Percentiles rank a stretch among this genome's conserved stretches.
phyloP scores from a whole-genome alignment of 2,888 invertebrate species.

The Caenorhabditis afra region DNA sequence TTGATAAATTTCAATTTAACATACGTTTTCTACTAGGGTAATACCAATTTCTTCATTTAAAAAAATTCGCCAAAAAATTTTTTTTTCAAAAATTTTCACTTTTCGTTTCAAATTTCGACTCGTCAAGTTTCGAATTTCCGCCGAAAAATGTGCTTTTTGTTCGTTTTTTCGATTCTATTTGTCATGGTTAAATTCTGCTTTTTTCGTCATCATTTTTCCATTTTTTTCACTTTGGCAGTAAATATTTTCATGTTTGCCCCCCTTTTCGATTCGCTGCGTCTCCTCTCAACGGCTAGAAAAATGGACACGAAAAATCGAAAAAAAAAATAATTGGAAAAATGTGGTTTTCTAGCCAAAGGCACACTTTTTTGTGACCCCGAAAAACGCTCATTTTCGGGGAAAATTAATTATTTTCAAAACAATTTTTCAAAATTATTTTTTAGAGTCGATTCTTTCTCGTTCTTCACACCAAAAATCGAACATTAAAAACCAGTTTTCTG shows the following conservation, averaged over 20 bases:
- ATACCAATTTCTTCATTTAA: no score
- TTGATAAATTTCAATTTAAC: no score
- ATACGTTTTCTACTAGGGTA: no score
- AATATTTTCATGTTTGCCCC: slow-evolving; percentile 38
- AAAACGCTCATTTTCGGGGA: no score
- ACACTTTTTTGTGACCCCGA: no score
- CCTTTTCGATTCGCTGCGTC: slow-evolving; percentile 16
- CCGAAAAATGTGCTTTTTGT: background rate
- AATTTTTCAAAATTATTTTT: no score
- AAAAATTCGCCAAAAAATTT: no score
- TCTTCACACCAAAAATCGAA: no score
- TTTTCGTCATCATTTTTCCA: slow-evolving; percentile 19
- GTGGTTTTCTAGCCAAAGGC: no score
- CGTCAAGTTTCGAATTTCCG: background rate
- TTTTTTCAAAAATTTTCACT: background rate
- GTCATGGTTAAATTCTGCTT: slow-evolving; percentile 18
- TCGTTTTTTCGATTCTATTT: slow-evolving; percentile 18
- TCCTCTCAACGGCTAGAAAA: slow-evolving; percentile 6
- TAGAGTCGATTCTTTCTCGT: no score
- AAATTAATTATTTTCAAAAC: no score
- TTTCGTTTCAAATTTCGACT: background rate
- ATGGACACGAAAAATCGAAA: background rate
- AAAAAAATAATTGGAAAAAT: no score
- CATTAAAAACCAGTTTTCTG: background rate
- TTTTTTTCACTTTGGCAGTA: slow-evolving; percentile 28